Evolutionary conservation across 2,888 invertebrate genomes (phyloP).

Genomic region (Apodemia zela): DNA sequence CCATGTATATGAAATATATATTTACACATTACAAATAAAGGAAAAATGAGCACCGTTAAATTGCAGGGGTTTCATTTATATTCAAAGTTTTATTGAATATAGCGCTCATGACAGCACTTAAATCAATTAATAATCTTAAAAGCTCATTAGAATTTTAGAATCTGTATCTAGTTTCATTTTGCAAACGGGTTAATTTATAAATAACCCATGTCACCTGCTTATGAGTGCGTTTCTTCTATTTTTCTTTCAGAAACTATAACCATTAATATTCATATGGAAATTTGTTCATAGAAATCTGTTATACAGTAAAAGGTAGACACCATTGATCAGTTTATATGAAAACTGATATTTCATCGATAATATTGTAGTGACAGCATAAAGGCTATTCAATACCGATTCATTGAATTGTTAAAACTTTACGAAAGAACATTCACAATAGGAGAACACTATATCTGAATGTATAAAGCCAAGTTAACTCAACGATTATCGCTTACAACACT

Average conservation of each 20-base stretch:
- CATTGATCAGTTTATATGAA: conserved; percentile 33
- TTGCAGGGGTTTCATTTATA: too few species aligned
- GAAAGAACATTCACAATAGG: conserved; percentile 34
- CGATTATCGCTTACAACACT: conserved; percentile 23
- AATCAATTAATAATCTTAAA: too few species aligned
- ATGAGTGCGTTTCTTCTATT: not conserved
- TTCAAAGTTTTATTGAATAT: too few species aligned
- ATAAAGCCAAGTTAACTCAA: conserved; percentile 13
- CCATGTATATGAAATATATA: too few species aligned
- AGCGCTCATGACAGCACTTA: too few species aligned
- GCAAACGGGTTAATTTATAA: not conserved
- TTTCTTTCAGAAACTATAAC: not conserved
- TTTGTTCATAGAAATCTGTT: conserved; percentile 20
- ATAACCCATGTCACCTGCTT: not conserved
- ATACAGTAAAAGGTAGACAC: conserved; percentile 3
- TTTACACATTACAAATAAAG: too few species aligned
- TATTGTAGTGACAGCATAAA: conserved; percentile 39
- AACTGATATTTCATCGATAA: conserved; percentile 49
- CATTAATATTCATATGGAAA: conserved; percentile 5
- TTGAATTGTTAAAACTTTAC: conserved; percentile 53
- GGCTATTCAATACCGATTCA: conserved; percentile 56
- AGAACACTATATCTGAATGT: not conserved
- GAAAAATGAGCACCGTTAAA: too few species aligned
- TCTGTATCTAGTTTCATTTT: not conserved
- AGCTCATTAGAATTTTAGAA: not conserved